Evolutionary conservation across 2,797 vertebrate genomes (phyloP).

Genomic region (Cyclopterus lumpus): DNA sequence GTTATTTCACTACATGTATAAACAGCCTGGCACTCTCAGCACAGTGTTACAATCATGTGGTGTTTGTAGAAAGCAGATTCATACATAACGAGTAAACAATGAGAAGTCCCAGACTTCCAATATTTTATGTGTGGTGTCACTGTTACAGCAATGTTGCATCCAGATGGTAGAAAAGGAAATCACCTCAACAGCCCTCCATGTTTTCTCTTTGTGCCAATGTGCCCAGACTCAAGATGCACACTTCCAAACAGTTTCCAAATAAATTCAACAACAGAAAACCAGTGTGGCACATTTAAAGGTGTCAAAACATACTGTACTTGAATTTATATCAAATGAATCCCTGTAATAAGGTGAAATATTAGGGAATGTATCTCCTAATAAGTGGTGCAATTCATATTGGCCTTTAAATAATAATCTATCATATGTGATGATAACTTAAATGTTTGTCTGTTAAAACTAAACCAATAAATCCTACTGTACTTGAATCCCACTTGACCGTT

Average conservation of each 20-base stretch:
- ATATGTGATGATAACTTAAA: neutral
- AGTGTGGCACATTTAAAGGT: neutral
- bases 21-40: conserved; percentile 38
- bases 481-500: conserved; percentile 6
- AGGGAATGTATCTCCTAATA: conserved; percentile 16
- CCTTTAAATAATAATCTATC: conserved; percentile 26
- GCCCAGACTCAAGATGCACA: neutral
- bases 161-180: conserved; percentile 39
- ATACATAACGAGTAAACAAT: conserved; percentile 41
- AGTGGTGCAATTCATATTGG: conserved; percentile 22
- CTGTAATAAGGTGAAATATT: conserved; percentile 34
- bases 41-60: conserved; percentile 54
- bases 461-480: conserved; percentile 1
- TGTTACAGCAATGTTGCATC: conserved; percentile 33
- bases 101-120: conserved; percentile 55
- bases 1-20: conserved; percentile 30
- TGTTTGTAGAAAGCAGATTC: conserved; percentile 57
- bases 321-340: conserved; percentile 22
- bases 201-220: conserved; percentile 8
- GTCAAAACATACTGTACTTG: conserved; percentile 19
- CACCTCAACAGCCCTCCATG: conserved; percentile 17
- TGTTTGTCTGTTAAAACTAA: conserved; percentile 30
- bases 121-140: conserved; percentile 28
- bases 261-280: conserved; percentile 4
- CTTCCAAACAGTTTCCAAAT: neutral